Evolutionary conservation across 92 coral and sea anemone genomes (phyloP).

Genomic region (Parazoanthus swiftii): DNA sequence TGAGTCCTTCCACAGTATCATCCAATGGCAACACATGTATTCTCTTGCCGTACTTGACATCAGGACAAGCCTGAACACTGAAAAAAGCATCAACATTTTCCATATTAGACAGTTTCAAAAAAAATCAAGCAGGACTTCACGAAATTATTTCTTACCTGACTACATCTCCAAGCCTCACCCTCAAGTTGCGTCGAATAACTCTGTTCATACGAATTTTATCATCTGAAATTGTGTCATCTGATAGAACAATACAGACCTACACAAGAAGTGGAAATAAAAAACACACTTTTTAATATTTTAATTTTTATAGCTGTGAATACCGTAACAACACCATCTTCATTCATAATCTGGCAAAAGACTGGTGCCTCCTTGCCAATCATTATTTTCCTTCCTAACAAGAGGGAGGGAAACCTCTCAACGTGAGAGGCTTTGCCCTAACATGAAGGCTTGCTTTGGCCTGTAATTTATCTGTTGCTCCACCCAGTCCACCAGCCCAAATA

Average conservation of each 20-base stretch:
- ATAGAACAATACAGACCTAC: conserved; percentile 94
- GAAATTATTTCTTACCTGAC: conserved; percentile 60
- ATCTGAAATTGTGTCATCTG: conserved; percentile 94
- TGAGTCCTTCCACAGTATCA: conserved; percentile 96
- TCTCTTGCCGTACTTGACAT: conserved; percentile 97
- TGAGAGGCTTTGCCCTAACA: no score
- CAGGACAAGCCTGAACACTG: conserved; percentile 99
- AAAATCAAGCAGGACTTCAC: background rate
- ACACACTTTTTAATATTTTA: background rate
- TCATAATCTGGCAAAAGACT: no score
- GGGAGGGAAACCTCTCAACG: no score
- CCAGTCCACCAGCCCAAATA: no score
- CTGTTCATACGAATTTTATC: conserved; percentile 98
- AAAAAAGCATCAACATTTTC: background rate
- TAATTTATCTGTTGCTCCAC: no score
- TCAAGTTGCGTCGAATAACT: conserved; percentile 88
- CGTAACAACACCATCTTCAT: no score
- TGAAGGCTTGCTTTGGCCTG: no score
- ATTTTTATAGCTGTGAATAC: background rate
- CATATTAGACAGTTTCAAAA: background rate
- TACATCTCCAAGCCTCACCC: conserved; percentile 95
- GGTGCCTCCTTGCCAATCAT: no score
- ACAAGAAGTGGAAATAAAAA: conserved; percentile 1
- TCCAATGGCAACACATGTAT: conserved; percentile 97
- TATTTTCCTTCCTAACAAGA: no score